Conservation (phyloP, 2,113 vertebrate species). For the Phaethon lepturus region DNA sequence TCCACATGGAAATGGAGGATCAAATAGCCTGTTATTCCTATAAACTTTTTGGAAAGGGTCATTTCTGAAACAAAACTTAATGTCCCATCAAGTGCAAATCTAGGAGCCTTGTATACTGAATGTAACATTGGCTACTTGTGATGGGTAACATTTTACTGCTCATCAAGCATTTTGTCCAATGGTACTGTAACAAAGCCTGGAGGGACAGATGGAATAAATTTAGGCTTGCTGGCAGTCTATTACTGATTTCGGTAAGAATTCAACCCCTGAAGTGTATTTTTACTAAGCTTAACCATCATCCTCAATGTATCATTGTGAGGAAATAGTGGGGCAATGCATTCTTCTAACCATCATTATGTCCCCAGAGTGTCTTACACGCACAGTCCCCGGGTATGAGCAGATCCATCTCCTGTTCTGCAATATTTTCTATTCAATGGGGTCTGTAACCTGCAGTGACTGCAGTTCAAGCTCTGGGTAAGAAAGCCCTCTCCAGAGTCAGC, state of each 20-base stretch:
- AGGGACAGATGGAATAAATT: neutral
- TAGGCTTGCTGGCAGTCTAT: neutral
- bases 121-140: neutral
- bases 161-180: neutral
- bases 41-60: rapidly evolving
- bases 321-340: neutral
- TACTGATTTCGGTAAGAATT: neutral
- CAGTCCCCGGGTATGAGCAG: neutral
- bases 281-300: neutral
- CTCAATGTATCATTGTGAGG: rapidly evolving
- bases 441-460: neutral
- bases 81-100: neutral
- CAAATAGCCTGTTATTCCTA: neutral
- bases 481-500: neutral
- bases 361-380: rapidly evolving
- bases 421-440: neutral
- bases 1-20: neutral
- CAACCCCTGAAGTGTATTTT: neutral
- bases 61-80: neutral
- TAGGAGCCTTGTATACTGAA: neutral
- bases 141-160: neutral
- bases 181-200: neutral
- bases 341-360: neutral
- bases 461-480: neutral
- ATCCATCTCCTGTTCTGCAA: neutral